Evolutionary conservation across 1,140 invertebrate genomes (phyloP).

Genomic region (Limonius californicus): DNA sequence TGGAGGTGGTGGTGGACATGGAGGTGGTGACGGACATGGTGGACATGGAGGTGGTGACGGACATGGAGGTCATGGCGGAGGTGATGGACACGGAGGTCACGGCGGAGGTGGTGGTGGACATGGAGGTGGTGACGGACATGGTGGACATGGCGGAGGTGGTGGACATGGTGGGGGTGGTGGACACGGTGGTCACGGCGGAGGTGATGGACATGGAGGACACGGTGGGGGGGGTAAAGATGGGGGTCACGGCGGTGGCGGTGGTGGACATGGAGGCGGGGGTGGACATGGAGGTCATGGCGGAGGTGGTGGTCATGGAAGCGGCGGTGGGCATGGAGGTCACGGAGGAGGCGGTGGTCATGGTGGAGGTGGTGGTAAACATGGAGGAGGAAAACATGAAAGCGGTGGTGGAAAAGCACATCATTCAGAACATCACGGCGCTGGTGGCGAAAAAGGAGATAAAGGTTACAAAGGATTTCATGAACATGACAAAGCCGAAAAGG

Average conservation of each 20-base stretch:
- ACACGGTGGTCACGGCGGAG: constrained; percentile 58
- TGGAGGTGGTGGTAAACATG: background rate
- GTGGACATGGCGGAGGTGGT: constrained; percentile 50
- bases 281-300: background rate
- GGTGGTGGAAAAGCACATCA: constrained; percentile 16
- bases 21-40: constrained; percentile 55
- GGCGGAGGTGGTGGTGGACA: constrained; percentile 37
- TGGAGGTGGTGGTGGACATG: constrained; percentile 56
- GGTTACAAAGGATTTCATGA: constrained; percentile 52
- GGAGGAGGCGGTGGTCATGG: constrained; percentile 9
- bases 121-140: background rate
- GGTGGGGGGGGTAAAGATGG: constrained; percentile 1
- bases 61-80: constrained; percentile 52
- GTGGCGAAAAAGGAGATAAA: constrained; percentile 30
- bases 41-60: constrained; percentile 57
- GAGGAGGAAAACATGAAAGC: constrained; percentile 12
- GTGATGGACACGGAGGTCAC: constrained; percentile 27
- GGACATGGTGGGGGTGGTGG: constrained; percentile 59
- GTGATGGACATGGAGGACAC: constrained; percentile 53
- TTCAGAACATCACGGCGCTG: constrained; percentile 11
- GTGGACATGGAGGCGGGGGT: background rate
- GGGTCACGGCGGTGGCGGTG: background rate
- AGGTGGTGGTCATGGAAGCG: background rate
- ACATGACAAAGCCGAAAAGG: constrained; percentile 59
- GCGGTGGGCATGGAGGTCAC: constrained; percentile 1